These are phyloP conservation scores for Crypturellus undulatus DNA, from an alignment of 2,113 vertebrate species.

Conservation along the genomic window DNA sequence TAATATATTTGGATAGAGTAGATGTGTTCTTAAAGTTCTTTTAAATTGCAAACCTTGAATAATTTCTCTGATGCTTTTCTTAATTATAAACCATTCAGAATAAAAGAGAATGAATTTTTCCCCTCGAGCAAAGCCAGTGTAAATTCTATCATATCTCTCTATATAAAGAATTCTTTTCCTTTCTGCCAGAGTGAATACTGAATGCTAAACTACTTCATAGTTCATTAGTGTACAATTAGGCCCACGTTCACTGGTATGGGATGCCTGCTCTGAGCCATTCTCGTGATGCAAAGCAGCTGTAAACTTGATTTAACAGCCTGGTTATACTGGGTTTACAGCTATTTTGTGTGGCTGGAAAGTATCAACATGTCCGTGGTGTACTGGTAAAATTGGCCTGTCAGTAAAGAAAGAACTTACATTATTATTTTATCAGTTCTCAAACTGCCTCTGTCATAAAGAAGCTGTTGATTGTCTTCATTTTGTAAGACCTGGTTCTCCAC, in stretches of 20 bases:
- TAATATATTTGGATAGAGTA: constrained; percentile 4
- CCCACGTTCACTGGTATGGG: neutral
- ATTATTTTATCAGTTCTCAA: constrained; percentile 39
- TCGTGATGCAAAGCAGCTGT: constrained; percentile 62
- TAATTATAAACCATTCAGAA: constrained; percentile 58
- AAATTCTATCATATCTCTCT: constrained; percentile 46
- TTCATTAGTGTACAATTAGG: constrained; percentile 70
- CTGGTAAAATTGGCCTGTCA: neutral
- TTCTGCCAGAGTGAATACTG: constrained; percentile 43
- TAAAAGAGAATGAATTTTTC: constrained; percentile 49
- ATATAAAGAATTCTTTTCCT: constrained; percentile 49
- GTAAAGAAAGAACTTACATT: constrained; percentile 12
- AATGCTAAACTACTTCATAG: constrained; percentile 31
- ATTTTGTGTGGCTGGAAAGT: neutral
- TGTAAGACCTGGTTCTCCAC: neutral
- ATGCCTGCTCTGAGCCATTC: constrained; percentile 39
- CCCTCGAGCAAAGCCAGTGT: constrained; percentile 26
- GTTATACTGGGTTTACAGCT: constrained; percentile 61
- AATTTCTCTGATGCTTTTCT: constrained; percentile 53
- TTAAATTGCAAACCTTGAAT: constrained; percentile 45
- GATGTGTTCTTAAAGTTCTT: constrained; percentile 25
- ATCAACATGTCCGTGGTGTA: neutral
- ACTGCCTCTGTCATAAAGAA: neutral
- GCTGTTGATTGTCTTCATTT: neutral
- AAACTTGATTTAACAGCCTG: constrained; percentile 57